Evolutionary conservation across 2,888 invertebrate genomes (phyloP).

Genomic region (Eilema caniola): DNA sequence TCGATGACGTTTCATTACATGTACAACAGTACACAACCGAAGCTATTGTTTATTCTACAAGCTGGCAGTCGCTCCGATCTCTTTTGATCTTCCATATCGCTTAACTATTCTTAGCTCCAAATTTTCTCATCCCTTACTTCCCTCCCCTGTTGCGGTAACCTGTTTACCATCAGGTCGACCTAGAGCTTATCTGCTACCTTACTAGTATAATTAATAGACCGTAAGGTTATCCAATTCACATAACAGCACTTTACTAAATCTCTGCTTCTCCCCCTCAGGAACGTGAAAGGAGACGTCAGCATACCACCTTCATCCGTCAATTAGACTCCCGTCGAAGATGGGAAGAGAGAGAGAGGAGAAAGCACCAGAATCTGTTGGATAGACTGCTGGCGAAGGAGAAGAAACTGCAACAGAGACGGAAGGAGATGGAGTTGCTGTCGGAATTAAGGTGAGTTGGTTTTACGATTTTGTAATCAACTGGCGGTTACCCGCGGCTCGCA

Average conservation of each 20-base stretch:
- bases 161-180: not conserved
- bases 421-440: conserved; percentile 90
- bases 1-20: too few species aligned
- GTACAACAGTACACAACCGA: too few species aligned
- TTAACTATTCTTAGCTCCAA: too few species aligned
- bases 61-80: too few species aligned
- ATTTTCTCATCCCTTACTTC: not conserved
- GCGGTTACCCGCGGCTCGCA: too few species aligned
- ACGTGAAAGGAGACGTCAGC: conserved; percentile 95
- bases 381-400: conserved; percentile 94
- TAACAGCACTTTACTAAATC: not conserved
- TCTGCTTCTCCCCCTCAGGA: conserved; percentile 85
- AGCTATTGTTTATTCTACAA: too few species aligned
- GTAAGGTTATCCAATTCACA: too few species aligned
- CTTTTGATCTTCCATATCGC: too few species aligned
- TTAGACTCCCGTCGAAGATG: conserved; percentile 94
- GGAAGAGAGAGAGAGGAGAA: conserved; percentile 93
- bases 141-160: not conserved
- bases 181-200: not conserved
- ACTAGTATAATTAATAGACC: not conserved
- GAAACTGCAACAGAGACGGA: conserved; percentile 90
- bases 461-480: too few species aligned
- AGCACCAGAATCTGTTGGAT: conserved; percentile 93
- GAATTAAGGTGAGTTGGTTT: conserved; percentile 83
- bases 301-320: conserved; percentile 95